Evolutionary conservation across 2,113 vertebrate genomes (phyloP).

Genomic region (Microcebus murinus): DNA sequence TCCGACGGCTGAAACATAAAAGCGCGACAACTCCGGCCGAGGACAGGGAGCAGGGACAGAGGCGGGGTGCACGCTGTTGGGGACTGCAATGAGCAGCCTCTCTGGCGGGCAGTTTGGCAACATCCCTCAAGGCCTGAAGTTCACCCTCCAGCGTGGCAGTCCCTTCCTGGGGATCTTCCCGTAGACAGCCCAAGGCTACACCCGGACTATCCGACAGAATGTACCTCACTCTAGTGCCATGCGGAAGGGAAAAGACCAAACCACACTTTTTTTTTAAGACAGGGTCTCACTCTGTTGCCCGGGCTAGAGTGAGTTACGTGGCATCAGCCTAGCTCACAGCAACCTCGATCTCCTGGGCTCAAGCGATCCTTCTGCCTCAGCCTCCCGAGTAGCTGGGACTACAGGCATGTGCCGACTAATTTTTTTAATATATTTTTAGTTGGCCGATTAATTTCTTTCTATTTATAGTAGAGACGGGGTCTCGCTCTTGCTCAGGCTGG

Average conservation of each 20-base stretch:
- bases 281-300: too few species aligned
- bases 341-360: too few species aligned
- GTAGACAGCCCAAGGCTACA: neutral
- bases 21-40: neutral
- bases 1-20: accelerated
- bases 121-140: neutral
- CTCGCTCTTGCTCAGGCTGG: too few species aligned
- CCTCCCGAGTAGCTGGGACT: too few species aligned
- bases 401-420: too few species aligned
- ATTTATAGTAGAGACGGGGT: too few species aligned
- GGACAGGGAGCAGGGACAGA: neutral
- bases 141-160: accelerated
- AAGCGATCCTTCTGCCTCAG: too few species aligned
- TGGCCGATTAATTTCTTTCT: too few species aligned
- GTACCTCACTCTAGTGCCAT: neutral
- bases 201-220: neutral
- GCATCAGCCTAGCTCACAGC: too few species aligned
- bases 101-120: accelerated
- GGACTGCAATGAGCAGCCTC: neutral
- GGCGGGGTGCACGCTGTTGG: accelerated
- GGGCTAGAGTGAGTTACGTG: too few species aligned
- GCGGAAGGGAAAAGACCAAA: neutral
- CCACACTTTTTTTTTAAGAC: neutral
- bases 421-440: too few species aligned
- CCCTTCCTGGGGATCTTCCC: neutral